Conservation (phyloP, 1,140 invertebrate genomes). For the Drosophila pruinosa region DNA sequence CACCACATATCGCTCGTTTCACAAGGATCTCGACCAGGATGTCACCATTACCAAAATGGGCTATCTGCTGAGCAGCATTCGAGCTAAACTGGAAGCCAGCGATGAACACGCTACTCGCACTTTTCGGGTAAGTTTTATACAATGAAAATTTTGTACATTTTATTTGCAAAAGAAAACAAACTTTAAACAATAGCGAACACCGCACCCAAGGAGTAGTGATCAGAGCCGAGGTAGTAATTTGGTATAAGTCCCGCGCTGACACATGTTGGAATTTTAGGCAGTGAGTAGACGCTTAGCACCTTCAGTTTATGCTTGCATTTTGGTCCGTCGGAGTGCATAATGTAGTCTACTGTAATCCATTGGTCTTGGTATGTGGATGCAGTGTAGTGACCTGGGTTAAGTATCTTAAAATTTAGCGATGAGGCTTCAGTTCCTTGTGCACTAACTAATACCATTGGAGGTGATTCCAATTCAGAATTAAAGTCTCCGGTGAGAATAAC, state of each 20-base stretch:
- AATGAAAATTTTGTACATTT: background rate
- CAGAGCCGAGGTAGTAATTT: slow-evolving; percentile 89
- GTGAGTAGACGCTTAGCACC: slow-evolving; percentile 83
- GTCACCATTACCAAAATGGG: slow-evolving; percentile 74
- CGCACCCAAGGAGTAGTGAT: slow-evolving; percentile 88
- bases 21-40: slow-evolving; percentile 74
- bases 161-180: background rate
- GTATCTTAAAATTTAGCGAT: slow-evolving; percentile 53
- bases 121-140: slow-evolving; percentile 64
- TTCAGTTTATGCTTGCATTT: slow-evolving; percentile 39
- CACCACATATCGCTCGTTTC: slow-evolving; percentile 71
- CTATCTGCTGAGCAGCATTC: slow-evolving; percentile 72
- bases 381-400: slow-evolving; percentile 74
- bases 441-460: slow-evolving; percentile 84
- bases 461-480: slow-evolving; percentile 88
- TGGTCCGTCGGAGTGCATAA: slow-evolving; percentile 85
- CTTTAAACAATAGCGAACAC: slow-evolving; percentile 60
- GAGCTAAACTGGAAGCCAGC: slow-evolving; percentile 71
- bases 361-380: slow-evolving; percentile 89
- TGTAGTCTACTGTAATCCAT: slow-evolving; percentile 93
- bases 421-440: background rate
- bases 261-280: slow-evolving; percentile 87
- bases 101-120: slow-evolving; percentile 61
- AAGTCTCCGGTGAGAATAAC: slow-evolving; percentile 95
- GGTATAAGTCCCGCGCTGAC: slow-evolving; percentile 86